Percentiles rank a stretch among this genome's conserved stretches.
These are phyloP conservation scores for Antennarius striatus DNA, from an alignment of 2,113 vertebrate genomes.

Conservation along the genomic window DNA sequence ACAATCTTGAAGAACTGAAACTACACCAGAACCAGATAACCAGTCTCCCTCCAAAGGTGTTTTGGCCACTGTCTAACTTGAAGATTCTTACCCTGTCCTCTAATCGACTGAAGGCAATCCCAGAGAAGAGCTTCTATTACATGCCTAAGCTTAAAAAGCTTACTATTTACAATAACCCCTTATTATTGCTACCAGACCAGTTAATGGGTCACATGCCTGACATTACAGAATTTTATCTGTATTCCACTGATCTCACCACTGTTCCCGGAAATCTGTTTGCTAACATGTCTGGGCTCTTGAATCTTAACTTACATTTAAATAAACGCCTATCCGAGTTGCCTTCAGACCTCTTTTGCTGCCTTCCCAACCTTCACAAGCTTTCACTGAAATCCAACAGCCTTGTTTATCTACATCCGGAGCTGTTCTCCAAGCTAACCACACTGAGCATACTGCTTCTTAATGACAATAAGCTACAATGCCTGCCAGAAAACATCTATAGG, in stretches of 20 bases:
- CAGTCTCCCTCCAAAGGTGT: constrained; percentile 76
- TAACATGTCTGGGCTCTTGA: constrained; percentile 83
- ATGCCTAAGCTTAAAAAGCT: constrained; percentile 77
- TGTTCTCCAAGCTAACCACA: constrained; percentile 77
- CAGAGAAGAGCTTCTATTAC: constrained; percentile 82
- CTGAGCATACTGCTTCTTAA: constrained; percentile 77
- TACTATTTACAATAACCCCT: constrained; percentile 85
- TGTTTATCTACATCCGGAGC: constrained; percentile 71
- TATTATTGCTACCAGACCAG: constrained; percentile 80
- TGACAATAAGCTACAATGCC: constrained; percentile 70
- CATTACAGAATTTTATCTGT: constrained; percentile 82
- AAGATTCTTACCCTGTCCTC: constrained; percentile 74
- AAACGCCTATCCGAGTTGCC: constrained; percentile 78
- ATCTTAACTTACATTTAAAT: constrained; percentile 80
- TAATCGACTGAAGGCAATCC: constrained; percentile 81
- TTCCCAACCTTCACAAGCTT: constrained; percentile 78
- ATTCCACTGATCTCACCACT: constrained; percentile 80
- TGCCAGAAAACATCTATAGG: constrained; percentile 78
- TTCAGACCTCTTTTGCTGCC: constrained; percentile 78
- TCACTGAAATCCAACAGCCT: constrained; percentile 80
- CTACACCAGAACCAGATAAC: constrained; percentile 81
- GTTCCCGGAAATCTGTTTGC: constrained; percentile 84
- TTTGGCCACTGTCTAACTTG: constrained; percentile 80
- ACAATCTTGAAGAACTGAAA: constrained; percentile 78
- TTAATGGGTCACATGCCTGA: constrained; percentile 86